Evolutionary conservation across 2,888 invertebrate species (phyloP), one percentile per base, ranked within the genome.

Genomic region (Lasioglossum pauxillum): DNA sequence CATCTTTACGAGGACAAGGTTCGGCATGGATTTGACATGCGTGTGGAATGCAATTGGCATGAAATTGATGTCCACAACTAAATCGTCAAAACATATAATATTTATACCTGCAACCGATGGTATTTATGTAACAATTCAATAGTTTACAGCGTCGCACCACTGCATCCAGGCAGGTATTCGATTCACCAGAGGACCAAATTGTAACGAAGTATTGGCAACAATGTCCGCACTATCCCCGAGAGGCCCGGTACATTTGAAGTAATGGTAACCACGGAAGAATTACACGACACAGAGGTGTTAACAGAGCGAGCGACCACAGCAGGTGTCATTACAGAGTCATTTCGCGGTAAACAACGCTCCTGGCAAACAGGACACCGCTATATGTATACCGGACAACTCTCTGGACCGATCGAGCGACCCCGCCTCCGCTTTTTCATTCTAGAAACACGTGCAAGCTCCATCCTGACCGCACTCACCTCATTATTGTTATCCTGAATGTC

Each of bases 401-500:
- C 12, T 35, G 67, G 38, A 35, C 46, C 35, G 31, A 64, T 76
- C 76, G 12, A 19, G 2, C 57, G 31, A 35, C 64, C 31, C 31
- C 64, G 7, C 31, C 64, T 31, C 12, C 27, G 60, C 27, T 14
- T 60, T 44, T 60, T 60, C 64, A 64, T 64, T 31, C 5, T 5
- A 31, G 31, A 7, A 14, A 14, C 14, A 31, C 27, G 14, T 7
- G 14, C 1, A 64, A 14, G 64, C 16, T 64, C 16, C 14, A 31
- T 38, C 73, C 27, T 23, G 19, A 41, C 8, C 60, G 2, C 31
- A 7, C 89, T 87, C 76, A 92, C 92, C 86, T 92, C 92, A 12
- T 92, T 88, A 41, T 84, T 84, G 72, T 91, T 89, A 69, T 89
- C 91, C 69, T 78, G 82, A 49, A 86, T 5, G 35, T 91, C 90